A percentile compares a stretch with the other conserved stretches of the same genome.
phyloP scores from a whole-genome alignment of 2,797 vertebrate species.

The Gobionotothen gibberifrons region DNA sequence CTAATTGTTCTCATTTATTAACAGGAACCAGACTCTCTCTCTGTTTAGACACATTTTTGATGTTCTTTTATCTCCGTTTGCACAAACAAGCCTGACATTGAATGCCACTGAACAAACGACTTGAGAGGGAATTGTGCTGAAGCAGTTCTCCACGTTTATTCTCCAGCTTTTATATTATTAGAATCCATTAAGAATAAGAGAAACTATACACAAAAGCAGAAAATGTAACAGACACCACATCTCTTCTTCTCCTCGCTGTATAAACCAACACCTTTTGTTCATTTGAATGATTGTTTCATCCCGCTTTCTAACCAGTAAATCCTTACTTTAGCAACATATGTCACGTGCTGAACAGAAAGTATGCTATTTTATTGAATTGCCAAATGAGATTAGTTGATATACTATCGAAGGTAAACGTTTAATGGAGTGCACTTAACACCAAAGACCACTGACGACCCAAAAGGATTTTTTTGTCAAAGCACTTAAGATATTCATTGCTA shows the following conservation, averaged over 20 bases:
- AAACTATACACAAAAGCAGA: not conserved
- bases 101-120: slow-evolving; percentile 14
- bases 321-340: not conserved
- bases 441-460: slow-evolving; percentile 36
- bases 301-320: slow-evolving; percentile 6
- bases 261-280: not conserved
- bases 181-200: slow-evolving; percentile 9
- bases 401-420: slow-evolving; percentile 9
- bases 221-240: not conserved
- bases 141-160: slow-evolving; percentile 11
- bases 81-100: slow-evolving; percentile 6
- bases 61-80: slow-evolving; percentile 24
- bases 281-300: slow-evolving; percentile 5
- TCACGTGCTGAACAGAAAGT: not conserved
- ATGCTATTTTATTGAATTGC: slow-evolving; percentile 3
- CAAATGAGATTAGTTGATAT: slow-evolving; percentile 22
- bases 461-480: not conserved
- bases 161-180: slow-evolving; percentile 14
- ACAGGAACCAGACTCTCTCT: slow-evolving; percentile 8
- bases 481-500: no score
- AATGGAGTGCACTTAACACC: slow-evolving; percentile 30
- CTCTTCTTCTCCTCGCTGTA: not conserved
- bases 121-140: slow-evolving; percentile 6
- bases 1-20: not conserved
- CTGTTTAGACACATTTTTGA: not conserved